These are phyloP conservation scores for Liposcelis brunnea DNA, from an alignment of 2,888 invertebrate genomes.

Conservation along the genomic window DNA sequence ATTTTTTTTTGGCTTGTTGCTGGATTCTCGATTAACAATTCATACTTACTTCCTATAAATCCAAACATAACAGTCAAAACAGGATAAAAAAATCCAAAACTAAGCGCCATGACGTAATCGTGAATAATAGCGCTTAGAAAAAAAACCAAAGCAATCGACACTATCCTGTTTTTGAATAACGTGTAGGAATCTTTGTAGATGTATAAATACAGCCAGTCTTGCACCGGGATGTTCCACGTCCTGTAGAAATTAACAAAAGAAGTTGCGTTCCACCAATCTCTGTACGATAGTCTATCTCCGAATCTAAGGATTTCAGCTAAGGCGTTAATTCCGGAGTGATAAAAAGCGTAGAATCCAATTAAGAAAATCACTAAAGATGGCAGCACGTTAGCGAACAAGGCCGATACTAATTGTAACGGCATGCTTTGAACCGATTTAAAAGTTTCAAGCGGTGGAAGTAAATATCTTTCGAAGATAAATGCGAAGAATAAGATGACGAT, in stretches of 20 bases:
- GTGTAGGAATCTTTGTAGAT: conserved; percentile 40
- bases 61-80: conserved; percentile 64
- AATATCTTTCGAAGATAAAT: neutral
- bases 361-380: conserved; percentile 54
- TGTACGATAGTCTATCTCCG: conserved; percentile 68
- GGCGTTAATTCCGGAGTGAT: no score
- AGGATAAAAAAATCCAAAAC: conserved; percentile 76
- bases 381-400: conserved; percentile 53
- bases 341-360: conserved; percentile 65
- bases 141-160: conserved; percentile 49
- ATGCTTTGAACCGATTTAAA: no score
- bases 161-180: conserved; percentile 25
- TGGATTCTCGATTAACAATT: neutral
- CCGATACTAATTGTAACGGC: no score
- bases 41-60: conserved; percentile 34
- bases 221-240: conserved; percentile 91
- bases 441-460: neutral
- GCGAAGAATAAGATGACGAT: neutral
- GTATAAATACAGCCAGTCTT: conserved; percentile 85
- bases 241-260: conserved; percentile 71
- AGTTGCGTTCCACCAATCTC: conserved; percentile 84
- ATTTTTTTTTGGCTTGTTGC: neutral
- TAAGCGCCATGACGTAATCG: conserved; percentile 64
- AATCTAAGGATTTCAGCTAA: conserved; percentile 79
- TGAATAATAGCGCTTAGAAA: conserved; percentile 71